Evolutionary conservation across 2,797 vertebrate genomes (phyloP), one percentile per base, ranked within the genome.

Genomic region (Brachyrhaphis roseni): DNA sequence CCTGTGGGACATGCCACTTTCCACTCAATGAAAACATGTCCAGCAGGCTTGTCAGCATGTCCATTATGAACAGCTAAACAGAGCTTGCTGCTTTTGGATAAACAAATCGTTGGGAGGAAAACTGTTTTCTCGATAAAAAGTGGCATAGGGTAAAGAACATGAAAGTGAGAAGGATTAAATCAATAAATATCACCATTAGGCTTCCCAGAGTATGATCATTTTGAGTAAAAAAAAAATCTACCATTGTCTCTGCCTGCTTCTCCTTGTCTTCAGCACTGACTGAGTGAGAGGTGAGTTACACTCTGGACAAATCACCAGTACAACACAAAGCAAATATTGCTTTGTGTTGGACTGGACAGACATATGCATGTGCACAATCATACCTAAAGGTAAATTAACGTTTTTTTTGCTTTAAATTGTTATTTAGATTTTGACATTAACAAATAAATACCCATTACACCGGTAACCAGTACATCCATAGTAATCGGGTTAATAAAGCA

Each of bases 1-100:
- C 90, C 87, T 78, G 53, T 78, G 90, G 89, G 93, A 91, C 53
- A 83, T 81, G 78, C 84, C 86, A 83, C 73, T 91, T 75, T 66
- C 75, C 84, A 74, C 77, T 78, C 72, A 82, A 81, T 85, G 89
- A 90, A 78, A 87, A 80, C 87, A 81, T 84, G 72, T 91, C 89
- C 83, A 78, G 64, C 84, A 74, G 82, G 85, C 85, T 78, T 90
- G 89, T 92, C 88, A 86, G 78, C 83, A 82, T 62, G 81, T 77
- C 79, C 51, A 36, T 75, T 78, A 73, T 39, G 47, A 82, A 74
- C 36, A 82, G 34, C 47, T 75, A 68, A 82, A 86, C 73, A 45
- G 72, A 83, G 70, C 53, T 62, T 75, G 72, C n/a, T 46, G 8
- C 26, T 75, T 36, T 72, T 11, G 72, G 23, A 55, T 34, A 59